Evolutionary conservation across 2,888 invertebrate genomes (phyloP), one percentile per base, ranked within the genome.

Genomic region (Xiphydria camelus): DNA sequence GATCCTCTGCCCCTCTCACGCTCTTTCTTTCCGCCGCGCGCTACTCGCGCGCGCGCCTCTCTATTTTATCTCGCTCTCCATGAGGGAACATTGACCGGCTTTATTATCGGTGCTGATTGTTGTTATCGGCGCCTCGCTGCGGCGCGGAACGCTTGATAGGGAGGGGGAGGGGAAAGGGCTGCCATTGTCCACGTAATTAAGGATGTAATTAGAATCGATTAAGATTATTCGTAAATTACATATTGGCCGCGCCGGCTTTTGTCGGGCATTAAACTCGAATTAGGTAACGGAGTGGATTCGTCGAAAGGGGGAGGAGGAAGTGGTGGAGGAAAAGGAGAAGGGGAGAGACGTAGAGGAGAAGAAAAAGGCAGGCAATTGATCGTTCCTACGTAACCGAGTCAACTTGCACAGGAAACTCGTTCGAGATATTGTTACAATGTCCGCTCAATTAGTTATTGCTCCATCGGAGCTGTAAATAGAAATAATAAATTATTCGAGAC

Each of bases 71-170:
- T 47, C 19, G 37, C 35, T 50, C 20, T 15, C 31, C 22, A 20
- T 37, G 38, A 40, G 23, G 12, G 47, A 42, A 42, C 47, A 51
- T 47, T 31, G 18, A 22, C 25, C 15, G 14, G 19, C 12, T 15
- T 20, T 10, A 33, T 10, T 31, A 18, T 10, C 12, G 10, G 10
- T 23, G 40, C 29, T 33, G n/a, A 33, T 33, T 21, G 32, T 33
- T 40, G 21, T 40, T 40, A 20, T 15, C 14, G 21, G 14, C 32
- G 15, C n/a, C 33, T 29, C 29, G 4, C 12, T 7, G 29, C 29
- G 29, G 32, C 32, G 14, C n/a, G n/a, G 18, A 5, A n/a, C 5
- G 12, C 12, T 4, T 29, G 15, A 6, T 12, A 12, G 29, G 12
- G 9, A 29, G 12, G 15, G 14, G 15, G 14, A 12, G 12, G 5